Evolutionary conservation across 1,140 invertebrate genomes (phyloP).

Genomic region (Drosophila nigromelanica): DNA sequence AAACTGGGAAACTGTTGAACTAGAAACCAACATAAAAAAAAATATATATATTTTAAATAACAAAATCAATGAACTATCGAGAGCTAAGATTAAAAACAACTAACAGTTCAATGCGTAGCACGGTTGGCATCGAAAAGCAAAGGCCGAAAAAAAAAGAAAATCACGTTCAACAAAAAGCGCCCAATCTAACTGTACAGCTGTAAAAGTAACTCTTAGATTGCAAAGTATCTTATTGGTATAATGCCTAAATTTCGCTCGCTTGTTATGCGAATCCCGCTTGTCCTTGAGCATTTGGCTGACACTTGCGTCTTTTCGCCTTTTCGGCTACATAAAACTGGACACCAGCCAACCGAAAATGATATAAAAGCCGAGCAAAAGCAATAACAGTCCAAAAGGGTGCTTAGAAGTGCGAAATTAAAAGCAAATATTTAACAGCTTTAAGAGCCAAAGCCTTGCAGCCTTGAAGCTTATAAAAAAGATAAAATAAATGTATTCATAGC

Average conservation of each 20-base stretch:
- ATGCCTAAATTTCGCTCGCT: neutral
- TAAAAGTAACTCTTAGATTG: neutral
- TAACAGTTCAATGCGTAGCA: neutral
- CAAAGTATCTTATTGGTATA: constrained; percentile 3
- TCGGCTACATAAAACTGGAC: neutral
- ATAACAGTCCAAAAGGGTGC: constrained; percentile 10
- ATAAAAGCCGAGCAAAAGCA: constrained; percentile 8
- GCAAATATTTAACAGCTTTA: constrained; percentile 43
- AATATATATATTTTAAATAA: constrained; percentile 8
- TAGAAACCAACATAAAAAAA: neutral
- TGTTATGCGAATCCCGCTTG: constrained; percentile 2
- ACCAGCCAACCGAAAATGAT: neutral
- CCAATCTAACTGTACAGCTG: neutral
- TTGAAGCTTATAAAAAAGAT: constrained; percentile 4
- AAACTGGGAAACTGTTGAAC: neutral
- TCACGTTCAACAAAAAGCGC: constrained; percentile 30
- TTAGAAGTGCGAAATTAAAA: constrained; percentile 33
- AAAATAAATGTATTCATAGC: constrained; percentile 20
- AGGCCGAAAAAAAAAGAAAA: constrained; percentile 12
- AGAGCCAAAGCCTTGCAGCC: constrained; percentile 9
- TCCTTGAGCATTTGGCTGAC: constrained; percentile 3
- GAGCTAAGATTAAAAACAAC: constrained; percentile 12
- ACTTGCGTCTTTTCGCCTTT: constrained; percentile 5
- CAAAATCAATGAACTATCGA: no score
- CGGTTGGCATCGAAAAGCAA: constrained; percentile 24